Evolutionary conservation across 53 echinoderm and acorn worm species (phyloP), one percentile per base, ranked within the genome.

Genomic region (Temnopleurus reevesii): DNA sequence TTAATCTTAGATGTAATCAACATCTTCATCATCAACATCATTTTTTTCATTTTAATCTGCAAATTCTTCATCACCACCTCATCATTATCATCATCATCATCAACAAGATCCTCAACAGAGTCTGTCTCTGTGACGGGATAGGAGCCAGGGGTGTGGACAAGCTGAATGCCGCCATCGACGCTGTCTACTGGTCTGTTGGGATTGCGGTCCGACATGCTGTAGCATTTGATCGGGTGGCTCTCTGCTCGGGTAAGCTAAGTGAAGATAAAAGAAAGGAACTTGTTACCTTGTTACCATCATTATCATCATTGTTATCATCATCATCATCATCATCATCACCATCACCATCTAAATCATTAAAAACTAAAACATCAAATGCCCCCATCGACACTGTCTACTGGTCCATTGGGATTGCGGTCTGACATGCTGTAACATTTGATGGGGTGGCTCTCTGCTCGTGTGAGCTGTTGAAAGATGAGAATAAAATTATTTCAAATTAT

Each of bases 81-180:
- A n/a, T n/a, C n/a, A n/a, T n/a, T n/a, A n/a, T n/a, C n/a, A n/a
- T n/a, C n/a, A n/a, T n/a, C n/a, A n/a, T n/a, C n/a, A n/a, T n/a
- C n/a, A n/a, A n/a, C n/a, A n/a, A n/a, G n/a, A n/a, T n/a, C n/a
- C n/a, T n/a, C n/a, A n/a, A n/a, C n/a, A n/a, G 96, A 95, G 59
- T 94, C 99, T 9, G 96, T 99, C 89, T 99, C 99, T 8, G 97
- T 94, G 61, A 93, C 94, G 4, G 94, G 94, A 77, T 96, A 96
- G 45, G 95, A 92, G 2, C 93, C 96, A 2, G 91, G 86, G 17
- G 91, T 93, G 54, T 89, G 88, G 34, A 91, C 90, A 41, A 93
- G 91, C 38, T 92, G 89, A 26, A 94, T 87, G 6, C 89, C 86
- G 2, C 94, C 93, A 36, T 96, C 96, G 0, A 93, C 65, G 49